phyloP scores from a whole-genome alignment of 2,113 vertebrate genomes.

The Cyphomyrus discorhynchus region DNA sequence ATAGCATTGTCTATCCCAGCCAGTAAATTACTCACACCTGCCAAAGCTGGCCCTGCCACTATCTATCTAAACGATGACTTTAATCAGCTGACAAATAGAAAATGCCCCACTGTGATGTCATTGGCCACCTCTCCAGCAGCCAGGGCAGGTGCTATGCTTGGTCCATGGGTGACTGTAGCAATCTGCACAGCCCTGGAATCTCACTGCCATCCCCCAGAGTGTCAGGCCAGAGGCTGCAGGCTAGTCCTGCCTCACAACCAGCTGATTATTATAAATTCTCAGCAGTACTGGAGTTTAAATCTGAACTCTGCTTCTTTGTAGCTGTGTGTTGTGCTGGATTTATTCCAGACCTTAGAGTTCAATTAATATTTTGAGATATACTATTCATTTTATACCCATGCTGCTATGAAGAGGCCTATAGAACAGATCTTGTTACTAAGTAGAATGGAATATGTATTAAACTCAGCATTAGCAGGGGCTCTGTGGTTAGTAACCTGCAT shows the following conservation, averaged over 20 bases:
- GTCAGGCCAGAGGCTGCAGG: not conserved
- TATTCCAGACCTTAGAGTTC: not conserved
- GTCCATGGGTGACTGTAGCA: not conserved
- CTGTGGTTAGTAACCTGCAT: not conserved
- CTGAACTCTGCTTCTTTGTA: not conserved
- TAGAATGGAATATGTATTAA: not conserved
- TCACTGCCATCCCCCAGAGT: not conserved
- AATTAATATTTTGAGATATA: not conserved
- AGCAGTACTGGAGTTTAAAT: not conserved
- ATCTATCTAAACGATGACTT: not conserved
- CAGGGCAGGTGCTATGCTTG: not conserved
- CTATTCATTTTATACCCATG: not conserved
- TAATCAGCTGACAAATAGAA: not conserved
- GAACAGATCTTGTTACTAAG: not conserved
- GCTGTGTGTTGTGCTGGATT: not conserved
- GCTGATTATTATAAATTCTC: not conserved
- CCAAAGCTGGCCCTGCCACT: not conserved
- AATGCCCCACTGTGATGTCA: not conserved
- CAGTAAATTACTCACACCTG: constrained; percentile 1
- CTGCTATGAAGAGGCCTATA: not conserved
- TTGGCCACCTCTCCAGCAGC: not conserved
- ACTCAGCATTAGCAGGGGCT: not conserved
- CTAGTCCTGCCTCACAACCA: not conserved
- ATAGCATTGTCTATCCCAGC: not conserved
- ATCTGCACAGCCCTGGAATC: not conserved